These are phyloP conservation scores for Eumeta japonica DNA, from an alignment of 1,140 invertebrate species.

Conservation along the genomic window DNA sequence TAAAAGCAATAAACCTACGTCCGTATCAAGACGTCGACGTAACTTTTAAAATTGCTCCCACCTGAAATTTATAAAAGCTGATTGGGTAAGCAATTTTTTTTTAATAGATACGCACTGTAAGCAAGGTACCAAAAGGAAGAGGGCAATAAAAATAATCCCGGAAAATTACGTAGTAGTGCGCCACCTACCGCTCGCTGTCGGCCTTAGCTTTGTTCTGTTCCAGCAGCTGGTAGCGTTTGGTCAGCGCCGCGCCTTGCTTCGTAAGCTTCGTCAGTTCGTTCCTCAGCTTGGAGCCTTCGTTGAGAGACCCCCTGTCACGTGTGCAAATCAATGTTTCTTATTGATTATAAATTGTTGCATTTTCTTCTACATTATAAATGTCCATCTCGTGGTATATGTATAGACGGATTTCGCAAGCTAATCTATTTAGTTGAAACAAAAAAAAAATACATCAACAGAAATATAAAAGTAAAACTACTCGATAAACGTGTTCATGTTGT, in stretches of 20 bases:
- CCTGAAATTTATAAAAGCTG: not conserved
- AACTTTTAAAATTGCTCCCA: too few species aligned
- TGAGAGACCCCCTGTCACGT: too few species aligned
- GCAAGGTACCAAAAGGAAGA: too few species aligned
- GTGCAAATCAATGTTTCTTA: too few species aligned
- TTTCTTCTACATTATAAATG: conserved; percentile 20
- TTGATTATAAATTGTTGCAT: too few species aligned
- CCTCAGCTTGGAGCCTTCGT: conserved; percentile 27
- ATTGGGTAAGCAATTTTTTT: too few species aligned
- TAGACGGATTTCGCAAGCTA: conserved; percentile 21
- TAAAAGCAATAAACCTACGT: too few species aligned
- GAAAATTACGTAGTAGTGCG: not conserved
- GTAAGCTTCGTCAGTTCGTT: conserved; percentile 34
- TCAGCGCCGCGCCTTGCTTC: conserved; percentile 27
- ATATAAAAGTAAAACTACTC: too few species aligned
- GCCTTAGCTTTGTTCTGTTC: conserved; percentile 39
- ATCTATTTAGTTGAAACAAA: conserved; percentile 13
- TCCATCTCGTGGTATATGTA: conserved; percentile 19
- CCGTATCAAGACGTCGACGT: too few species aligned
- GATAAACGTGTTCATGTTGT: too few species aligned
- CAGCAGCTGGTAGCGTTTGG: conserved; percentile 37
- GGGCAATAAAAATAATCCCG: not conserved
- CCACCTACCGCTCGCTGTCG: conserved; percentile 40
- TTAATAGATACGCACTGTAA: too few species aligned
- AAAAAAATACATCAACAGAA: too few species aligned